These are phyloP conservation scores for Nomada ruficornis DNA, from an alignment of 2,888 invertebrate species.

Conservation along the genomic window DNA sequence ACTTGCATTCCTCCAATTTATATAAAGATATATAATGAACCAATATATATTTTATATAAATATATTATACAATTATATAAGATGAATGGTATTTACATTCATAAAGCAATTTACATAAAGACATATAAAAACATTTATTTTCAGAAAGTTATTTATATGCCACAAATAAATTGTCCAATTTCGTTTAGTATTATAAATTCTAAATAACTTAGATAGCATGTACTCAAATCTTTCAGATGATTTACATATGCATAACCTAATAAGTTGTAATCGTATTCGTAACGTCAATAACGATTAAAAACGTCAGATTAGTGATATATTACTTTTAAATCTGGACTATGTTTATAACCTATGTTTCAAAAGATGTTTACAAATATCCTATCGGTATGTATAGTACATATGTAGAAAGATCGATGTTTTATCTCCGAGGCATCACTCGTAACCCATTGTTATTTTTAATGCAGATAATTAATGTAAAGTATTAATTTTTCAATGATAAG, in stretches of 20 bases:
- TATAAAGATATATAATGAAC: too few species aligned
- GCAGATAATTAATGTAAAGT: background rate
- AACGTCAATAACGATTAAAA: background rate
- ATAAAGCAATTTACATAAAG: too few species aligned
- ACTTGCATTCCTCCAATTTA: background rate
- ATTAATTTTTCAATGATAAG: background rate
- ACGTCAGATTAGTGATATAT: background rate
- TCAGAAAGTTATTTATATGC: too few species aligned
- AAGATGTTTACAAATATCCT: background rate
- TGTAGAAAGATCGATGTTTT: background rate
- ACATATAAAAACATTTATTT: too few species aligned
- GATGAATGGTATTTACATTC: too few species aligned
- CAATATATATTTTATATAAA: background rate
- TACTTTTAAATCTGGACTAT: background rate
- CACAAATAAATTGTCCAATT: background rate
- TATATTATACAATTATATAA: background rate
- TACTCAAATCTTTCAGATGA: too few species aligned
- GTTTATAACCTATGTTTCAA: background rate
- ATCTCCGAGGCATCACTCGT: too few species aligned
- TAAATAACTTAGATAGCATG: too few species aligned
- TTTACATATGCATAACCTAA: constrained; percentile 1
- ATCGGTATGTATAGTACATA: background rate
- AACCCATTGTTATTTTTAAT: background rate
- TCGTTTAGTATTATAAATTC: background rate
- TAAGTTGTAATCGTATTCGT: background rate